These are phyloP conservation scores for Sphaerodactylus townsendi DNA, from an alignment of 2,113 vertebrate species.

Conservation along the genomic window DNA sequence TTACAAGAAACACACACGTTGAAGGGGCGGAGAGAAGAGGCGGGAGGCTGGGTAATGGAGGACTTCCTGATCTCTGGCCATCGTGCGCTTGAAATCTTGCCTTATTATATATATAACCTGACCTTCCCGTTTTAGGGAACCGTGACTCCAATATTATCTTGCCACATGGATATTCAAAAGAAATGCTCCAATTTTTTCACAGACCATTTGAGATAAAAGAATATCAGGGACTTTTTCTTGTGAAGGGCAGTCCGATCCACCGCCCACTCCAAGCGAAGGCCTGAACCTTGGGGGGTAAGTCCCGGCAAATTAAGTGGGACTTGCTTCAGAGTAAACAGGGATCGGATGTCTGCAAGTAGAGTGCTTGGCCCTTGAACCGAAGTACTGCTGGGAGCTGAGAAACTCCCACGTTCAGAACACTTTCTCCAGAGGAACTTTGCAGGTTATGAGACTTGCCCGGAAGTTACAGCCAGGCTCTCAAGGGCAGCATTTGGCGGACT, in stretches of 20 bases:
- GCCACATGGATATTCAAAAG: background rate
- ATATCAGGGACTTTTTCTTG: background rate
- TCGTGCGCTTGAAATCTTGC: background rate
- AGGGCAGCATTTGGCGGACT: background rate
- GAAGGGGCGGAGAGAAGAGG: conserved; percentile 33
- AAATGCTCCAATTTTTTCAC: background rate
- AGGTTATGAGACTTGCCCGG: background rate
- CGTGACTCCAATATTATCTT: background rate
- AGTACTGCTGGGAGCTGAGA: background rate
- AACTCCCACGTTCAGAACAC: background rate
- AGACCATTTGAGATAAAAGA: background rate
- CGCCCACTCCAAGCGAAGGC: no score
- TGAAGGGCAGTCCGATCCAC: background rate
- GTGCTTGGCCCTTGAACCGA: background rate
- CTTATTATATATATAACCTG: no score
- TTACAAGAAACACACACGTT: conserved; percentile 73
- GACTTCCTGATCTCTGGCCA: background rate
- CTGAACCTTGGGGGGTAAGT: background rate
- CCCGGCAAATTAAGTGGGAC: background rate
- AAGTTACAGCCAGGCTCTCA: background rate
- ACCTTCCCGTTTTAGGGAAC: background rate
- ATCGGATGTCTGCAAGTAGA: background rate
- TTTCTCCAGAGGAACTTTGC: background rate
- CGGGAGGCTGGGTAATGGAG: conserved; percentile 45
- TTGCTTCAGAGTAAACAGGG: background rate